Conservation (phyloP, 2,797 vertebrate genomes). For the Argyrosomus regius region DNA sequence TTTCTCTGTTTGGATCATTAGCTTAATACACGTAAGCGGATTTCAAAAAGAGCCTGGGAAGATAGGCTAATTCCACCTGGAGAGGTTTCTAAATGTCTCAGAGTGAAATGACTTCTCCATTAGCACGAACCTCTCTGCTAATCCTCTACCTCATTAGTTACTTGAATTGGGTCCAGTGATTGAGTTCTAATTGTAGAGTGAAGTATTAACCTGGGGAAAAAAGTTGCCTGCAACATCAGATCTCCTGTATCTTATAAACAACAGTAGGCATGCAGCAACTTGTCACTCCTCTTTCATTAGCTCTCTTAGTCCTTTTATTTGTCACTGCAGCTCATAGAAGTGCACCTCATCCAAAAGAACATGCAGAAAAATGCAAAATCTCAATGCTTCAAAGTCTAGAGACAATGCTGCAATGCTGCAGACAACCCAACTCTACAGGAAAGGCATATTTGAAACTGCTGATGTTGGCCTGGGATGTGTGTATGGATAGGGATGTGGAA, state of each 20-base stretch:
- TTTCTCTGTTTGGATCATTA: slow-evolving; percentile 61
- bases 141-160: slow-evolving; percentile 68
- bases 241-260: slow-evolving; percentile 21
- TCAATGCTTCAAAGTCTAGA: background rate
- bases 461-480: slow-evolving; percentile 19
- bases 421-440: slow-evolving; percentile 14
- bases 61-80: slow-evolving; percentile 68
- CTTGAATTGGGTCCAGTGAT: slow-evolving; percentile 60
- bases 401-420: slow-evolving; percentile 12
- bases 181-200: slow-evolving; percentile 45
- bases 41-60: slow-evolving; percentile 58
- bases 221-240: slow-evolving; percentile 12
- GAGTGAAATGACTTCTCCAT: slow-evolving; percentile 57
- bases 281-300: slow-evolving; percentile 18
- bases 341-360: background rate
- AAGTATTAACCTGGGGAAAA: slow-evolving; percentile 38
- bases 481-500: slow-evolving; percentile 25
- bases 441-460: slow-evolving; percentile 18
- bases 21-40: slow-evolving; percentile 61
- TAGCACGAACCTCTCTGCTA: slow-evolving; percentile 61
- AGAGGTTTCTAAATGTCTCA: slow-evolving; percentile 46
- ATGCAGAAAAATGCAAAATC: slow-evolving; percentile 24
- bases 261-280: slow-evolving; percentile 13
- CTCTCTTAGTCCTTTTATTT: slow-evolving; percentile 7
- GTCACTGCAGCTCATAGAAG: background rate